Percentiles rank a stretch among this genome's conserved stretches.
Evolutionary conservation across 2,797 vertebrate species (phyloP).

Genomic region (Pseudochaenichthys georgianus): DNA sequence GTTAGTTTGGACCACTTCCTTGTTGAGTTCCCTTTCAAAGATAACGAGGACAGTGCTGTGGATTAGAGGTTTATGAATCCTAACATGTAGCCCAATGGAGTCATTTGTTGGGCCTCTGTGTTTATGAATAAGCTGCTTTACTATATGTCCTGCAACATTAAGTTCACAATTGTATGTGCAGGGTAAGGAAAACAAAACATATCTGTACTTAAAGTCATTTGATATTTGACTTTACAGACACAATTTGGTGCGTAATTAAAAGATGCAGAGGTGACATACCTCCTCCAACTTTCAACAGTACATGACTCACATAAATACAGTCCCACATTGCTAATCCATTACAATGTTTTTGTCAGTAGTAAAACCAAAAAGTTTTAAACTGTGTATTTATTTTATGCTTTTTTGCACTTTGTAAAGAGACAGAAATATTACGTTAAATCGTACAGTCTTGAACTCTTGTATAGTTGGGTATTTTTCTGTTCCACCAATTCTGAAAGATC

Average conservation of each 20-base stretch:
- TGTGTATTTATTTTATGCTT: neutral
- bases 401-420: conserved; percentile 1
- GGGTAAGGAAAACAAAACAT: too few relatives aligned
- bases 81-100: neutral
- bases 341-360: neutral
- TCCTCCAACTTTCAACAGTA: too few relatives aligned
- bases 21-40: neutral
- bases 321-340: neutral
- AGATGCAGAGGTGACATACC: too few relatives aligned
- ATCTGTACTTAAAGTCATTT: too few relatives aligned
- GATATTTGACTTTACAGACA: too few relatives aligned
- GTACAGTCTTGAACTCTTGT: neutral
- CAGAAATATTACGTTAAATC: neutral
- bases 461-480: conserved; percentile 2
- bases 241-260: too few relatives aligned
- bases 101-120: neutral
- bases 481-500: conserved; percentile 2
- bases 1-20: neutral
- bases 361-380: too few relatives aligned
- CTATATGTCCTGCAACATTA: neutral
- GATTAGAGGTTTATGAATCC: neutral
- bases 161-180: too few relatives aligned
- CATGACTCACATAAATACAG: neutral
- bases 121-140: conserved; percentile 7
- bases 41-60: neutral